Percentiles rank a stretch among this genome's conserved stretches.
These are phyloP conservation scores for Eleutherodactylus coqui DNA, from an alignment of 2,797 vertebrate species.

Conservation along the genomic window DNA sequence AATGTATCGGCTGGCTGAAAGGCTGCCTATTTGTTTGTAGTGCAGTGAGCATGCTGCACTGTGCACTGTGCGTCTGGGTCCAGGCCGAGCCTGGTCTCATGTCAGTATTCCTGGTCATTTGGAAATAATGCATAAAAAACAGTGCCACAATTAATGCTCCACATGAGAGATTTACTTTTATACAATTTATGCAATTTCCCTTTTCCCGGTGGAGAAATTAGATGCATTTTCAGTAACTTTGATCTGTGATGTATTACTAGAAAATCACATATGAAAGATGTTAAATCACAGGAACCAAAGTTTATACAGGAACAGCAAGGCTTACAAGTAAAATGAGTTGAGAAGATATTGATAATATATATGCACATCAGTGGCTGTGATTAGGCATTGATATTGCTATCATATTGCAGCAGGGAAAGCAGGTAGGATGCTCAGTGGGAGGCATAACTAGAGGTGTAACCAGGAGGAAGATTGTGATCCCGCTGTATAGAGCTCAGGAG, in stretches of 20 bases:
- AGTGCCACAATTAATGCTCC: neutral
- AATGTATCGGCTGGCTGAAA: too few relatives aligned
- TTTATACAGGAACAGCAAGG: neutral
- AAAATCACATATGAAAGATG: constrained; percentile 12
- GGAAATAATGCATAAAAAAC: neutral
- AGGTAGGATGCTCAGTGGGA: too few relatives aligned
- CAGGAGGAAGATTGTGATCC: too few relatives aligned
- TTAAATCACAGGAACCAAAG: neutral
- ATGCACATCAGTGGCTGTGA: too few relatives aligned
- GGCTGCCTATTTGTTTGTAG: too few relatives aligned
- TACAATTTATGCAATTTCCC: neutral
- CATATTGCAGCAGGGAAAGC: too few relatives aligned
- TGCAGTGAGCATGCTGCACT: too few relatives aligned
- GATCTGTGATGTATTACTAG: constrained; percentile 12
- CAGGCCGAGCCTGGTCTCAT: too few relatives aligned
- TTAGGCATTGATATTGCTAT: too few relatives aligned
- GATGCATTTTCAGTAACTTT: neutral
- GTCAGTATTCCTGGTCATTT: neutral
- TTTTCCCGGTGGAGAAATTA: neutral
- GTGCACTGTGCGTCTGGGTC: too few relatives aligned
- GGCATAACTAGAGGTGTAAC: too few relatives aligned
- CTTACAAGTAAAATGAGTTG: neutral
- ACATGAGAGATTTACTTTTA: neutral
- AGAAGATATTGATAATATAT: neutral
- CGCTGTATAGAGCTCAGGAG: too few relatives aligned